Evolutionary conservation across 92 coral and sea anemone species (phyloP).

Genomic region (Porites cylindrica): DNA sequence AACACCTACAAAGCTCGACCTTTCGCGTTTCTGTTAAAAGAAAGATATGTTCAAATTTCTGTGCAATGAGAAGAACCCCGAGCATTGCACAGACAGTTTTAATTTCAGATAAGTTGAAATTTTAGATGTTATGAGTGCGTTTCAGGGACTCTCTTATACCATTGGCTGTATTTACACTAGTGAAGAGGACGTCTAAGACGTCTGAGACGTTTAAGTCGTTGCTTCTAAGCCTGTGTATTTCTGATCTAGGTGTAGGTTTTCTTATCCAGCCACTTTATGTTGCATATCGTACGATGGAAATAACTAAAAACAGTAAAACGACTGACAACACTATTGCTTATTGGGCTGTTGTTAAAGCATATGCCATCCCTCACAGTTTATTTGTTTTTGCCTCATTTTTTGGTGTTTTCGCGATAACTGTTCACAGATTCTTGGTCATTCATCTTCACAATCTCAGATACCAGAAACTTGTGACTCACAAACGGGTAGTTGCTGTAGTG

Average conservation of each 20-base stretch:
- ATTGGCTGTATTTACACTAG: too few relatives aligned
- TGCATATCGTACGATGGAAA: neutral
- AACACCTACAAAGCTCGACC: too few relatives aligned
- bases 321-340: neutral
- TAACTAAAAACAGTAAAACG: too few relatives aligned
- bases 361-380: neutral
- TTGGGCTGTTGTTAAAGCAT: neutral
- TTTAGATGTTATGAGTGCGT: too few relatives aligned
- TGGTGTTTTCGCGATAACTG: neutral
- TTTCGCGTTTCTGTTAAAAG: too few relatives aligned
- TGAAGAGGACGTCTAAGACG: too few relatives aligned
- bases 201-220: neutral
- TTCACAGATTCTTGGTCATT: neutral
- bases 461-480: constrained; percentile 11
- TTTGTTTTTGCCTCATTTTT: neutral
- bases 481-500: neutral
- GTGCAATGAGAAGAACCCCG: too few relatives aligned
- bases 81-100: too few relatives aligned
- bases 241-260: neutral
- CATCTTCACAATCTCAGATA: constrained; percentile 20
- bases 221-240: neutral
- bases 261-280: neutral
- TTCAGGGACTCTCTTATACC: too few relatives aligned
- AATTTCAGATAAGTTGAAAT: too few relatives aligned
- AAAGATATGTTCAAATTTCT: too few relatives aligned